Evolutionary conservation across 2,888 invertebrate species (phyloP).

Genomic region (Dynastes grantii): DNA sequence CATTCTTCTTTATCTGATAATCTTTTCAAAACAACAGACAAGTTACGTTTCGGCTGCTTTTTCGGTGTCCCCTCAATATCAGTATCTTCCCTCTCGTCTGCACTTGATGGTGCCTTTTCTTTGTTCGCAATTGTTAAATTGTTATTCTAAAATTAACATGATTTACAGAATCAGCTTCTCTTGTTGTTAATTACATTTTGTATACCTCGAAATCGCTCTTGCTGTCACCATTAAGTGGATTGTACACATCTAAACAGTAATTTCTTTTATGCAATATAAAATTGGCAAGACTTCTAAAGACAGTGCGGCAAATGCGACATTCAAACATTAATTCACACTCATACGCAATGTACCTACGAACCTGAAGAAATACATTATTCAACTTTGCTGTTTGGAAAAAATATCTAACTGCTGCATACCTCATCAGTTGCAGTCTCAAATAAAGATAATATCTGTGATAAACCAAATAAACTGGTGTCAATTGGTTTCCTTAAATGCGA

Average conservation of each 20-base stretch:
- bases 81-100: neutral
- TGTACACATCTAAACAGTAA: conserved; percentile 80
- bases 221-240: conserved; percentile 35
- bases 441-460: conserved; percentile 81
- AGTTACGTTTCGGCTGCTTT: conserved; percentile 16
- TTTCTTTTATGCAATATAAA: conserved; percentile 91
- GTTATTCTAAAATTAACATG: conserved; percentile 17
- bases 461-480: conserved; percentile 79
- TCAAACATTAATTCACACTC: conserved; percentile 94
- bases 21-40: conserved; percentile 56
- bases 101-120: conserved; percentile 3
- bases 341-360: conserved; percentile 81
- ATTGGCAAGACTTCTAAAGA: conserved; percentile 90
- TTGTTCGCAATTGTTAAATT: conserved; percentile 1
- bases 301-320: conserved; percentile 88
- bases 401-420: conserved; percentile 69
- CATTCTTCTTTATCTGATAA: conserved; percentile 62
- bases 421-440: conserved; percentile 85
- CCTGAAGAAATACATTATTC: conserved; percentile 71
- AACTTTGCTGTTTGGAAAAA: neutral
- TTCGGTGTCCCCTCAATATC: neutral
- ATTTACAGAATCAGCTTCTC: neutral
- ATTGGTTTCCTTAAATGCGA: conserved; percentile 77
- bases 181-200: neutral
- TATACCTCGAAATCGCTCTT: conserved; percentile 37